Evolutionary conservation across 2,113 vertebrate genomes (phyloP).

Genomic region (Callipepla californica): DNA sequence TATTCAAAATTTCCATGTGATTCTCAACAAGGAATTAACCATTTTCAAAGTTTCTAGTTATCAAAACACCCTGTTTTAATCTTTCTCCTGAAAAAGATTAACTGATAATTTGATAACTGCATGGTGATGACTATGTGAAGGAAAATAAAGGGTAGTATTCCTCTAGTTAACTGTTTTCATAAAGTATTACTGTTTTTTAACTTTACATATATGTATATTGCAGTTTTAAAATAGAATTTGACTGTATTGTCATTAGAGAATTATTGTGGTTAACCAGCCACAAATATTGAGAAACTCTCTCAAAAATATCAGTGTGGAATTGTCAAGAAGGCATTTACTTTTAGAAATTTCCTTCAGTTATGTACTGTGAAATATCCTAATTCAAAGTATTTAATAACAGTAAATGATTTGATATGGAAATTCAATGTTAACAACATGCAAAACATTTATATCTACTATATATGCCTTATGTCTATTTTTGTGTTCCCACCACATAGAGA

Average conservation of each 20-base stretch:
- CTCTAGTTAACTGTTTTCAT: not conserved
- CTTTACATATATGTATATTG: not conserved
- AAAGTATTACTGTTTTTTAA: not conserved
- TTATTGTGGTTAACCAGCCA: not conserved
- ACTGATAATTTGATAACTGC: not conserved
- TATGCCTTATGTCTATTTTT: not conserved
- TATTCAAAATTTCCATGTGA: constrained; percentile 40
- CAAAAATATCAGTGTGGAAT: not conserved
- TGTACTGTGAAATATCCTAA: not conserved
- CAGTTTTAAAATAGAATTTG: not conserved
- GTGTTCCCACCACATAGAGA: not conserved
- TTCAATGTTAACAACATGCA: not conserved
- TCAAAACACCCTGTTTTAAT: constrained; percentile 44
- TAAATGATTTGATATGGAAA: not conserved
- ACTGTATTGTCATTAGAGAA: not conserved
- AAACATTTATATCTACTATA: not conserved
- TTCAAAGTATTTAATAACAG: not conserved
- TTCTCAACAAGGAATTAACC: constrained; percentile 58
- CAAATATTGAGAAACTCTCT: not conserved
- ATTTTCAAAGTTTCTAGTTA: constrained; percentile 38
- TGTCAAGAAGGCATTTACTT: not conserved
- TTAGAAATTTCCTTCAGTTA: not conserved
- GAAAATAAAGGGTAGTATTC: not conserved
- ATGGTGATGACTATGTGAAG: rapidly evolving
- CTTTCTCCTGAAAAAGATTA: constrained; percentile 45